These are phyloP conservation scores for Bombus vancouverensis DNA, from an alignment of 1,140 invertebrate genomes.

Conservation along the genomic window DNA sequence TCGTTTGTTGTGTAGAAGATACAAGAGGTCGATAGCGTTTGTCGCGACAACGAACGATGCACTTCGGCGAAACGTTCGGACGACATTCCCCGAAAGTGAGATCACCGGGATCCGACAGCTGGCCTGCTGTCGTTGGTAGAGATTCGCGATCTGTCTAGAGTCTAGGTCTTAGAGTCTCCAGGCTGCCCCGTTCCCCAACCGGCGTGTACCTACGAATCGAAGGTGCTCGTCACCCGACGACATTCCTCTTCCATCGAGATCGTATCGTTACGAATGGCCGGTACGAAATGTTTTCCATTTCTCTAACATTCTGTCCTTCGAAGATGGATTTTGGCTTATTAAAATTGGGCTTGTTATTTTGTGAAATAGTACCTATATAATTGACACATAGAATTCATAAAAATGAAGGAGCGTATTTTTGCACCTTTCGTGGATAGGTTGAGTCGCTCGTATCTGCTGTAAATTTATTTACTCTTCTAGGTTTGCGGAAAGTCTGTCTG, in stretches of 20 bases:
- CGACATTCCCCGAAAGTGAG: conserved; percentile 79
- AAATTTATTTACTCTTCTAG: too few species aligned
- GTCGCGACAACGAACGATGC: conserved; percentile 74
- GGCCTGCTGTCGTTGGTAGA: conserved; percentile 26
- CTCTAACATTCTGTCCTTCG: not conserved
- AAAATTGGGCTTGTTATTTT: not conserved
- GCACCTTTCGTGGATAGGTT: too few species aligned
- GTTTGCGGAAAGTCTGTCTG: too few species aligned
- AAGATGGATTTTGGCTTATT: not conserved
- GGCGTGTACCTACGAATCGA: not conserved
- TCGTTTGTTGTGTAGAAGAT: conserved; percentile 52
- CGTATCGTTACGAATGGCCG: not conserved
- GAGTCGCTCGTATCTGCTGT: too few species aligned
- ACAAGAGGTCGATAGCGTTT: conserved; percentile 63
- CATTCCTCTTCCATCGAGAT: not conserved
- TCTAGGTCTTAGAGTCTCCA: not conserved
- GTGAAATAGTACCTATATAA: too few species aligned
- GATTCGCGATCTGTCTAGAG: conserved; percentile 51
- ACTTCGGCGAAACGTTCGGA: conserved; percentile 76
- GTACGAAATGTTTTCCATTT: not conserved
- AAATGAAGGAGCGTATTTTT: too few species aligned
- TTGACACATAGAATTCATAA: too few species aligned
- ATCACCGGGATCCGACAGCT: conserved; percentile 74
- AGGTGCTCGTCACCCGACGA: not conserved
- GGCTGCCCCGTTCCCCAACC: not conserved